Conservation (phyloP, 2,113 vertebrate genomes). For the Sturnira hondurensis region DNA sequence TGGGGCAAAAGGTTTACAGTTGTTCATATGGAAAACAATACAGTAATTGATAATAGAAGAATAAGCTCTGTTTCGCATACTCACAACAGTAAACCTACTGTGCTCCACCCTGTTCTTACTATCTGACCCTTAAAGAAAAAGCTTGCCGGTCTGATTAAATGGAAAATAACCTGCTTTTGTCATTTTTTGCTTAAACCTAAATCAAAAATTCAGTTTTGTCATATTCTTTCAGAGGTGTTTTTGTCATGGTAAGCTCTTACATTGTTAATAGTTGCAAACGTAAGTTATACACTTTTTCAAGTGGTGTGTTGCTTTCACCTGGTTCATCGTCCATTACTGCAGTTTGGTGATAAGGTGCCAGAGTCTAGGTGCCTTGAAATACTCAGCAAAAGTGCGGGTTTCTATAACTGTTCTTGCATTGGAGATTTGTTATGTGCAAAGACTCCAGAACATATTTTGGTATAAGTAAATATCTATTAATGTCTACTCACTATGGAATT, state of each 20-base stretch:
- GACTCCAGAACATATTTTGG: background rate
- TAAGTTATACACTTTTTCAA: background rate
- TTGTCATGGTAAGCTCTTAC: background rate
- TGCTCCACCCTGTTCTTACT: background rate
- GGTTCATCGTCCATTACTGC: background rate
- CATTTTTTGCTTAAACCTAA: slow-evolving; percentile 26
- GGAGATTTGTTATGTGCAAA: background rate
- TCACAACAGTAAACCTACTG: background rate
- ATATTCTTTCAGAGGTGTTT: background rate
- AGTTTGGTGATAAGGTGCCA: background rate
- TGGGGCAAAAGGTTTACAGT: background rate
- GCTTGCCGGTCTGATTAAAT: background rate
- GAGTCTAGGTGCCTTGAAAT: background rate
- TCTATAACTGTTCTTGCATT: background rate
- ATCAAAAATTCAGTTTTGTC: background rate
- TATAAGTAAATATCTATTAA: background rate
- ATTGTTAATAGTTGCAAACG: background rate
- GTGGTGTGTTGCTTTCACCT: background rate
- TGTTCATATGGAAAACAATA: background rate
- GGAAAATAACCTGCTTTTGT: background rate
- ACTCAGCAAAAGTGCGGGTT: background rate
- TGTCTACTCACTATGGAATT: background rate
- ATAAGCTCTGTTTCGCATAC: background rate
- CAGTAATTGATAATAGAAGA: background rate
- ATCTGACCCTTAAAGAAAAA: background rate